Evolutionary conservation across 2,113 vertebrate species (phyloP), one percentile per base, ranked within the genome.

Genomic region (Telmatochromis bifrenatus): DNA sequence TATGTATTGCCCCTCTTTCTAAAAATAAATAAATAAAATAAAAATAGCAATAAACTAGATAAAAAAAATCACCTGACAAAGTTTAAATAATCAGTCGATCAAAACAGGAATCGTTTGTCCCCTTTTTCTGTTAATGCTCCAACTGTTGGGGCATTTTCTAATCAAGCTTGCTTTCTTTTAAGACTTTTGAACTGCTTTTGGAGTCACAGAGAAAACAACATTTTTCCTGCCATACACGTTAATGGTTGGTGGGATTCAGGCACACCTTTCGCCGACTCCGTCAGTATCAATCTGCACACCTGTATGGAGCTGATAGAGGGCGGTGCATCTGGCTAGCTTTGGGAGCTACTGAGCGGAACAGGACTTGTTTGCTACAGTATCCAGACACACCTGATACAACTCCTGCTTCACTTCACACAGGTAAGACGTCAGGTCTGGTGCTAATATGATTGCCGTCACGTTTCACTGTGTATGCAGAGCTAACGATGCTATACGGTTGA

Each of bases 401-500:
- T 15, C 0, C 68, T 28, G 39, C 68, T 47, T 75, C 39, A 47
- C 39, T 47, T 47, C 1, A 75, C 68, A 47, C 39, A 75, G 14
- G 21, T 75, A 28, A 47, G 21, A 28, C 4, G 8, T 26, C 13
- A 45, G 13, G 2, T 15, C 68, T 42, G 37, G 13, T 73, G 8
- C 7, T 73, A 26, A 45, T 7, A 39, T 21, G 11, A 14, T 4
- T 68, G 19, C 60, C 1, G 11, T 70, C 35, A 15, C 5, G 13
- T 68, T 39, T 39, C 19, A 9, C 0, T 42, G 21, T 45, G 21
- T 17, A 9, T 42, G 37, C 37, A 45, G 7, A 0, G n/a, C 21
- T 45, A 45, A 23, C 13, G 8, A 26, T 42, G 37, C 5, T 42
- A 6, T 35, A 21, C 3, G 0, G 11, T 14, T 37, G 7, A 21